Evolutionary conservation across 2,113 vertebrate genomes (phyloP), one percentile per base, ranked within the genome.

Genomic region (Drymodes brunneopygia): DNA sequence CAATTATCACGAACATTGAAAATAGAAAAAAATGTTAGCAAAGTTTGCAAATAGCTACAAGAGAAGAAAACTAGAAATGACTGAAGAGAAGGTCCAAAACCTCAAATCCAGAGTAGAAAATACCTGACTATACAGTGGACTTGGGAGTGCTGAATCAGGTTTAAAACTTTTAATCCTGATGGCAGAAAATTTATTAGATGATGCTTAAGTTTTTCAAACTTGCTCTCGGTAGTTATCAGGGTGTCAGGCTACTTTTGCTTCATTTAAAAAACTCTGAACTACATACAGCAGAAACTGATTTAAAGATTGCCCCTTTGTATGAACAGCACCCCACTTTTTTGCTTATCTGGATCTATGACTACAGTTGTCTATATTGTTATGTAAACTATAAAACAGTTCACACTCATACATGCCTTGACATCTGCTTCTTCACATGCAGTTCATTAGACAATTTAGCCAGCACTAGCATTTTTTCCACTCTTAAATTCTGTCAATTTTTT

Each of bases 281-380:
- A 62, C 22, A 67, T 4, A 69, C 21, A 75, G 33, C 5, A 48
- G 20, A 70, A 88, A 45, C 3, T 27, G 9, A 23, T 42, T 23
- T 24, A 36, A 86, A 50, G 28, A 64, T 18, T 61, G 2, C 2
- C 2, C 4, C 11, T 56, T 36, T 29, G 18, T 19, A 16, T 19
- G 16, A 84, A 48, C 7, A 44, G 6, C 10, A 65, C 0, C 7
- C 3, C 3, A 5, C 12, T 33, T 29, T 12, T 53, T 65, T n/a
- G 20, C 20, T 57, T 25, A 33, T 44, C 11, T 6, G 12, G 4
- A 11, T 60, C 11, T 40, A n/a, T n/a, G 12, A 64, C 21, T 65
- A 18, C 8, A 0, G 2, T 48, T 24, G 3, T 3, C 7, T 40
- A 10, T 20, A 11, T 6, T 64, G 24, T 24, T 36, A 31, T 1